Conservation (phyloP, 2,113 vertebrate genomes). For the Scopus umbretta region DNA sequence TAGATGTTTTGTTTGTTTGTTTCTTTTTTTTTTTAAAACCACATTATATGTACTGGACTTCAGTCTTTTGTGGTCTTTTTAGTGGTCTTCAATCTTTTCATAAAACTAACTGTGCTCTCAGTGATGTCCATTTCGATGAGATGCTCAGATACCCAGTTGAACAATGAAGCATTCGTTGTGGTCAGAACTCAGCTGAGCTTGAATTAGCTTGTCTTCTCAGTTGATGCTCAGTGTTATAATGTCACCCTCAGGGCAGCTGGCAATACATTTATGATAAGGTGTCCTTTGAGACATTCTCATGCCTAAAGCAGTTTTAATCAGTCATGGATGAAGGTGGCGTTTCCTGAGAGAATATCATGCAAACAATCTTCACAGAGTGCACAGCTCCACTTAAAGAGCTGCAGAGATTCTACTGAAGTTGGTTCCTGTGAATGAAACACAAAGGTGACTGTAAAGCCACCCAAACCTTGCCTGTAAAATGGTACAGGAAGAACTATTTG, state of each 20-base stretch:
- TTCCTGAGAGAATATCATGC: not conserved
- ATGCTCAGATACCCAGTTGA: not conserved
- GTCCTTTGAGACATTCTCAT: not conserved
- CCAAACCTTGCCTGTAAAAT: not conserved
- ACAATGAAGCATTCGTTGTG: not conserved
- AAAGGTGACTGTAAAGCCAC: not conserved
- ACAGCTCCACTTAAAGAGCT: not conserved
- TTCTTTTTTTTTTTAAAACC: not conserved
- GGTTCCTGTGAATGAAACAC: not conserved
- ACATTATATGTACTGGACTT: not conserved
- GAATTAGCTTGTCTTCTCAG: not conserved
- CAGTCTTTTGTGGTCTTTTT: not conserved
- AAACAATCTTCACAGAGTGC: not conserved
- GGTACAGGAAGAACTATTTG: not conserved
- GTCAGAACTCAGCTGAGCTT: not conserved
- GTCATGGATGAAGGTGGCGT: not conserved
- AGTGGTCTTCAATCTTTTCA: not conserved
- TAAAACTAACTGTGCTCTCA: not conserved
- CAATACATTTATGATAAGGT: not conserved
- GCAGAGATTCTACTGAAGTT: not conserved
- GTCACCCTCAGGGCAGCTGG: not conserved
- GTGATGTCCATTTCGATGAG: not conserved
- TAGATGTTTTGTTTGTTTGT: not conserved
- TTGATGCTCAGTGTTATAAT: not conserved
- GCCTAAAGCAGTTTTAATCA: not conserved